Evolutionary conservation across 2,888 invertebrate species (phyloP), one percentile per base, ranked within the genome.

Genomic region (Baccha elongata): DNA sequence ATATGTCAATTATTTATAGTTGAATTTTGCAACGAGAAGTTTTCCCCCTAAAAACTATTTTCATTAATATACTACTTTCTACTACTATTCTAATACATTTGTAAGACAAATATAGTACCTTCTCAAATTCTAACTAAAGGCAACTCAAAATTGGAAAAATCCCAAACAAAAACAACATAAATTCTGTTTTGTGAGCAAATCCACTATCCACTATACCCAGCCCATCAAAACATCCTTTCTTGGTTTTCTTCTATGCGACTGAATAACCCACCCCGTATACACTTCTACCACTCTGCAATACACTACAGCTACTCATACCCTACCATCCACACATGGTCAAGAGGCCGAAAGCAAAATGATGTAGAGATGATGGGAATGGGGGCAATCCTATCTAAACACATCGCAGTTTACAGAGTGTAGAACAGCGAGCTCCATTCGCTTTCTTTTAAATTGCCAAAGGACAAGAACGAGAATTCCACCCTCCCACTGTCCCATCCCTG

Each of bases 371-470:
- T 13, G 65, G 17, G 17, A 37, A 1, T 4, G 50, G 68, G 8
- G 10, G 42, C 50, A 64, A 75, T 81, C 50, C 64, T 76, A 68
- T 83, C 76, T 72, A 67, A 83, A 68, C 46, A 73, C 68, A 76
- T 83, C 83, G 72, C 78, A 78, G 81, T 83, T 83, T 83, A 83
- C 71, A 76, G n/a, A n/a, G 81, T 72, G 67, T 68, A 69, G 68
- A 40, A 26, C 23, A 58, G 13, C 23, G 23, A 23, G 23, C 76
- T 13, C 78, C 50, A 73, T 78, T 72, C 58, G 83, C 62, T 83
- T 83, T 83, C 83, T 83, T 83, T 83, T 68, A 78, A 83, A 83
- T 83, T 78, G 83, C 83, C 72, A 83, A 78, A 72, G 78, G 83
- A 83, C 83, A 83, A 83, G 83, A 78, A 83, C 83, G 78, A 83